Percentiles rank a stretch among this genome's conserved stretches.
phyloP scores from a whole-genome alignment of 2,113 vertebrate genomes.

The Neoarius graeffei region DNA sequence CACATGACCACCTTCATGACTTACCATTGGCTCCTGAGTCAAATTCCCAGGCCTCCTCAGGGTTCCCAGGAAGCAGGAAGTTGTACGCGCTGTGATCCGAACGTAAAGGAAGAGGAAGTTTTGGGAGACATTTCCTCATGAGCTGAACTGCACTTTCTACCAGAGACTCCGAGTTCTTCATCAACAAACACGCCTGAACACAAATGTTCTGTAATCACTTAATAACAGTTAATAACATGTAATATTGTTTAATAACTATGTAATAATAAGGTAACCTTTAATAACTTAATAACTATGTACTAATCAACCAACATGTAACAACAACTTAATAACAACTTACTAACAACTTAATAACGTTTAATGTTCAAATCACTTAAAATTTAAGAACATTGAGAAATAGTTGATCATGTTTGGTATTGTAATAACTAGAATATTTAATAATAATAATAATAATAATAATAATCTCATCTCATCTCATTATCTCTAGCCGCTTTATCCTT shows the following conservation, averaged over 20 bases:
- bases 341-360: not conserved
- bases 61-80: slow-evolving; percentile 71
- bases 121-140: slow-evolving; percentile 85
- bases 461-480: no score
- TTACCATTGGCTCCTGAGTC: slow-evolving; percentile 54
- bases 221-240: not conserved
- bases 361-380: not conserved
- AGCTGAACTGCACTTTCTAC: slow-evolving; percentile 72
- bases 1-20: not conserved
- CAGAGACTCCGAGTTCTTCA: slow-evolving; percentile 70
- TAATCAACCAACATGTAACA: not conserved
- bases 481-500: no score
- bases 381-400: not conserved
- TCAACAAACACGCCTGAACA: slow-evolving; percentile 73
- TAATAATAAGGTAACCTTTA: not conserved
- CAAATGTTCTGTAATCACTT: not conserved
- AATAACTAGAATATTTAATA: no score
- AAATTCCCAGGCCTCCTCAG: slow-evolving; percentile 6
- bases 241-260: not conserved
- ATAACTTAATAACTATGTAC: not conserved
- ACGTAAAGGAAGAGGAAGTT: slow-evolving; percentile 73
- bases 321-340: not conserved
- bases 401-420: no score
- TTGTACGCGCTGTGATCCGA: slow-evolving; percentile 74
- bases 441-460: no score